Evolutionary conservation across 2,797 vertebrate species (phyloP).

Genomic region (Poecilia gillii): DNA sequence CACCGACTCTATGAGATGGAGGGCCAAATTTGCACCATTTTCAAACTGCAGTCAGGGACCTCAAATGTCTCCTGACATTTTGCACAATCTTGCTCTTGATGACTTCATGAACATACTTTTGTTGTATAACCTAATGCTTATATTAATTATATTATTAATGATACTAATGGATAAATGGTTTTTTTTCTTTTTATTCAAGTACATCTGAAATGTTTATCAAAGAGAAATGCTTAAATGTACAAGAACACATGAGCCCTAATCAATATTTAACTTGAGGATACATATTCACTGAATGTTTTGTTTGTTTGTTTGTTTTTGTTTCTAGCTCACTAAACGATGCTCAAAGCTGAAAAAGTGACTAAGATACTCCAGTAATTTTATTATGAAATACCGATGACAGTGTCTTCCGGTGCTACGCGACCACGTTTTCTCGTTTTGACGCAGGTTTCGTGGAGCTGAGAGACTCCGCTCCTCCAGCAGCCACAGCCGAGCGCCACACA

Average conservation of each 20-base stretch:
- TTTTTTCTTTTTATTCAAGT: not conserved
- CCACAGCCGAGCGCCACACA: constrained; percentile 73
- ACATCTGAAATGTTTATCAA: not conserved
- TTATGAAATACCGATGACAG: constrained; percentile 12
- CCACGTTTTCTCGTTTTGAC: not conserved
- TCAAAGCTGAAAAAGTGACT: not conserved
- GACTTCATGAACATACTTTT: not conserved
- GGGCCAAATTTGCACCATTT: too few relatives aligned
- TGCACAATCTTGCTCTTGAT: too few relatives aligned
- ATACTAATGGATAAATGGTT: not conserved
- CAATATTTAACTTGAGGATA: not conserved
- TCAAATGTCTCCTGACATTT: too few relatives aligned
- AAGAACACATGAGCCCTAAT: not conserved
- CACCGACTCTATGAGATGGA: too few relatives aligned
- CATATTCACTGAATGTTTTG: not conserved
- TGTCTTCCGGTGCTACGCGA: not conserved
- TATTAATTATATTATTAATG: not conserved
- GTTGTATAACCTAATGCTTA: not conserved
- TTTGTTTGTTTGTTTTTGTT: not conserved
- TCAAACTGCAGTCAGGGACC: too few relatives aligned
- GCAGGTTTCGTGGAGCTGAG: constrained; percentile 64
- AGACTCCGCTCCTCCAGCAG: constrained; percentile 70
- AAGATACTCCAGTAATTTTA: constrained; percentile 21
- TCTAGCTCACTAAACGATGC: not conserved
- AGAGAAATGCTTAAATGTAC: not conserved